Base-by-base conservation (phyloP, 2,113 vertebrate genomes). In the Centropristis striata region DNA sequence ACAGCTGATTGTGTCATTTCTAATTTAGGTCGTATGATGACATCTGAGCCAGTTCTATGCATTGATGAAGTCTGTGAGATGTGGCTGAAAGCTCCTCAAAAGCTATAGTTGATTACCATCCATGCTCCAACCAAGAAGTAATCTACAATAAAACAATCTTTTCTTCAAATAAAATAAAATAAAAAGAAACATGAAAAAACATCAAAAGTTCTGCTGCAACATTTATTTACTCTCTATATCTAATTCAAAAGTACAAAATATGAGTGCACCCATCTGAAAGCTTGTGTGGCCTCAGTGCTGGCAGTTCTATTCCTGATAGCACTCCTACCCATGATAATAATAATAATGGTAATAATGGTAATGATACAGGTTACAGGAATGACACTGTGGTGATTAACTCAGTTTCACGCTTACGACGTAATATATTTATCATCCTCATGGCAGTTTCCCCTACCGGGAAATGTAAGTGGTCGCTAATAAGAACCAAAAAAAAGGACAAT, bases 331-430 rank as follows among this genome's bases (percentile, higher is more conserved):
- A 4, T 79, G 10, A 59, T 65, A 13, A 69, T 53, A 51, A 63
- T 75, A 72, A 50, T 44, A 73, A 50, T 50, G 53, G 39, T 47
- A 44, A 59, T 72, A 44, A 28, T 7, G 14, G 6, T 81, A 63
- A 82, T 86, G 73, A 75, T 53, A 75, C 57, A 78, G 75, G 73
- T 83, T 80, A 57, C 60, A 78, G 57, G 13, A 85, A 78, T 81
- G 73, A 81, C 73, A 74, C 69, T 68, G 59, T 50, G 27, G 55
- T 86, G 85, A 90, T 85, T 65, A 84, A 69, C 65, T 1, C 69
- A 74, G 61, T 78, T 74, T 68, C 21, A 41, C 11, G 0, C 21
- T 70, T 60, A 70, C 21, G 9, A 75, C 28, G 59, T 53, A 27
- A 78, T 83, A 54, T 69, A 87, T 85, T 71, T 71, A 71, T 84